Conservation (phyloP, 1,140 invertebrate genomes). For the Bombyx mandarina region DNA sequence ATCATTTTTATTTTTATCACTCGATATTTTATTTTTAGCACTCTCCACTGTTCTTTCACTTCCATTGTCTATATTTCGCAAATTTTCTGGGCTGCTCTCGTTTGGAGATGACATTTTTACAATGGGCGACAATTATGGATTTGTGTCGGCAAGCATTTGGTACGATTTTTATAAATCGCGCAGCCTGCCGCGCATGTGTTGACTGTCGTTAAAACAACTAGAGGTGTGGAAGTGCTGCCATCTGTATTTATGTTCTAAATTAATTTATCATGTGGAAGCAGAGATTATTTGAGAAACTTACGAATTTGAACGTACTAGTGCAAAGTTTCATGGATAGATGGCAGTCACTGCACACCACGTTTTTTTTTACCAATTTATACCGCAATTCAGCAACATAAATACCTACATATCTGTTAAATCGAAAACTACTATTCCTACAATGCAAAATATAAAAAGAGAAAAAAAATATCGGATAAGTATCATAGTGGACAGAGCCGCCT, state of each 20-base stretch:
- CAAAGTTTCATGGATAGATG: slow-evolving; percentile 1
- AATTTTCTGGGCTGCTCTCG: slow-evolving; percentile 31
- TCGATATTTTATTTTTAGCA: slow-evolving; percentile 35
- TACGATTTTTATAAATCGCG: slow-evolving; percentile 65
- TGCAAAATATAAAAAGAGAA: no score
- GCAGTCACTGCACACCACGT: background rate
- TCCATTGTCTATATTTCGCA: slow-evolving; percentile 25
- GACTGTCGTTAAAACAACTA: slow-evolving; percentile 39
- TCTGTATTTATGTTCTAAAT: slow-evolving; percentile 19
- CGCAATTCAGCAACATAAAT: no score
- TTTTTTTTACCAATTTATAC: no score
- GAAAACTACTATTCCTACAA: no score
- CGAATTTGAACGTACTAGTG: no score
- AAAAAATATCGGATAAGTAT: no score
- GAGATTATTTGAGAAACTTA: no score
- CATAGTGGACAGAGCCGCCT: no score
- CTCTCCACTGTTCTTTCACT: slow-evolving; percentile 24
- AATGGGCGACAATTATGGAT: slow-evolving; percentile 60
- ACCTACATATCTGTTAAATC: no score
- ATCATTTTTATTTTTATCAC: slow-evolving; percentile 39
- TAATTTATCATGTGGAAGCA: background rate
- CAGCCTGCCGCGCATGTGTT: slow-evolving; percentile 56
- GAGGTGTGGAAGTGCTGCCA: slow-evolving; percentile 18
- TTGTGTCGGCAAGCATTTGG: slow-evolving; percentile 56
- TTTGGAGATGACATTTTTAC: slow-evolving; percentile 50